phyloP scores from a whole-genome alignment of 2,113 vertebrate species.

The Bombycilla garrulus region DNA sequence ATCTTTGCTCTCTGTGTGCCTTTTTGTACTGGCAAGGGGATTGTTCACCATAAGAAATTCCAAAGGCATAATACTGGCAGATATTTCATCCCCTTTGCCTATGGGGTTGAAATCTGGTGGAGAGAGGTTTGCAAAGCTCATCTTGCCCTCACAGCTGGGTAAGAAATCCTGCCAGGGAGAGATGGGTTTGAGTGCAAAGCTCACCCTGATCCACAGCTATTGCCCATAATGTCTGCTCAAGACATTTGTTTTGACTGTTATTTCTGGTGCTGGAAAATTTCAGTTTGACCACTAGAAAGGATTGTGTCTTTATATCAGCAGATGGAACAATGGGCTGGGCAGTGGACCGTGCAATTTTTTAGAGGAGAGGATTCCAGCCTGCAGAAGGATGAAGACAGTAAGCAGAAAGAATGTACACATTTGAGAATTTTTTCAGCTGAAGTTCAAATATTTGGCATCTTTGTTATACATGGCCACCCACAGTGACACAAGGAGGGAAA shows the following conservation, averaged over 20 bases:
- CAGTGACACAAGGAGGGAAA: not conserved
- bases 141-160: not conserved
- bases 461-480: not conserved
- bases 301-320: not conserved
- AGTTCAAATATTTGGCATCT: not conserved
- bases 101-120: not conserved
- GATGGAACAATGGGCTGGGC: not conserved
- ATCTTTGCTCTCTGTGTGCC: not conserved
- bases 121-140: not conserved
- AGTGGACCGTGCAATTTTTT: not conserved
- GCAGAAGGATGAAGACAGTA: not conserved
- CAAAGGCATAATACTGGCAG: not conserved
- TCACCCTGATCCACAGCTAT: not conserved
- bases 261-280: not conserved
- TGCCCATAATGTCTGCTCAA: not conserved
- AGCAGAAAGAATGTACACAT: not conserved
- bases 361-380: not conserved
- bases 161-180: not conserved
- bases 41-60: fast-evolving
- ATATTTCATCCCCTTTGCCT: not conserved
- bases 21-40: not conserved
- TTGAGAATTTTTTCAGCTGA: not conserved
- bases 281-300: not conserved
- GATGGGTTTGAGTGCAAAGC: not conserved
- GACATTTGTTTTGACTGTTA: not conserved